Conservation (phyloP, 92 coral and sea anemone genomes). For the Phymanthus crucifer region DNA sequence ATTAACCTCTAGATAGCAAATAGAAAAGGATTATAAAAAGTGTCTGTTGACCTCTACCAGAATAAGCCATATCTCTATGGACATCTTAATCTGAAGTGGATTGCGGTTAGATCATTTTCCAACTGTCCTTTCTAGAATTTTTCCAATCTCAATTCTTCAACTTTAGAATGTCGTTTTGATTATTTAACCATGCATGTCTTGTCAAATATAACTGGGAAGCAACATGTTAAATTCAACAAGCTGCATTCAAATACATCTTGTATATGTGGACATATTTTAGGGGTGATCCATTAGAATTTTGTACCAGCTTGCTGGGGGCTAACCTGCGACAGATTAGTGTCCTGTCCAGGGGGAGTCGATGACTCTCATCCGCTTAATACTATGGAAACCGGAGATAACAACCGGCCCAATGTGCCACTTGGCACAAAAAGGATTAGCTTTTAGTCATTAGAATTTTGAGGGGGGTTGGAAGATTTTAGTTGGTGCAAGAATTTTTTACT, state of each 20-base stretch:
- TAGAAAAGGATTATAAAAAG: neutral
- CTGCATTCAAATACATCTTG: neutral
- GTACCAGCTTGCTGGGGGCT: too few relatives aligned
- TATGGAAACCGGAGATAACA: too few relatives aligned
- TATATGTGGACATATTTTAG: too few relatives aligned
- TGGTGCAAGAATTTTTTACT: too few relatives aligned
- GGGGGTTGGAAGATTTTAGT: too few relatives aligned
- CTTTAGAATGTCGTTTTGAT: neutral
- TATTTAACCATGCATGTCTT: neutral
- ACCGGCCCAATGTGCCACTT: too few relatives aligned
- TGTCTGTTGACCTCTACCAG: neutral
- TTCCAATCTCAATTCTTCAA: neutral
- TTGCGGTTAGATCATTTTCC: neutral
- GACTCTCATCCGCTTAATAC: too few relatives aligned
- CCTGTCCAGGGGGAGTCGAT: too few relatives aligned
- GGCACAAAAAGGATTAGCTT: too few relatives aligned
- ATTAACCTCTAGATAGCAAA: constrained; percentile 23
- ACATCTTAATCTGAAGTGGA: neutral
- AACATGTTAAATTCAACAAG: neutral
- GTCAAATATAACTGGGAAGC: neutral
- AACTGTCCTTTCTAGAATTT: neutral
- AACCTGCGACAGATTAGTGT: too few relatives aligned
- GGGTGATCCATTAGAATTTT: too few relatives aligned
- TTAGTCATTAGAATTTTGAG: too few relatives aligned
- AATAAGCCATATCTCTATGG: neutral